Conservation (phyloP, 2,797 vertebrate genomes). For the Malurus splendens region DNA sequence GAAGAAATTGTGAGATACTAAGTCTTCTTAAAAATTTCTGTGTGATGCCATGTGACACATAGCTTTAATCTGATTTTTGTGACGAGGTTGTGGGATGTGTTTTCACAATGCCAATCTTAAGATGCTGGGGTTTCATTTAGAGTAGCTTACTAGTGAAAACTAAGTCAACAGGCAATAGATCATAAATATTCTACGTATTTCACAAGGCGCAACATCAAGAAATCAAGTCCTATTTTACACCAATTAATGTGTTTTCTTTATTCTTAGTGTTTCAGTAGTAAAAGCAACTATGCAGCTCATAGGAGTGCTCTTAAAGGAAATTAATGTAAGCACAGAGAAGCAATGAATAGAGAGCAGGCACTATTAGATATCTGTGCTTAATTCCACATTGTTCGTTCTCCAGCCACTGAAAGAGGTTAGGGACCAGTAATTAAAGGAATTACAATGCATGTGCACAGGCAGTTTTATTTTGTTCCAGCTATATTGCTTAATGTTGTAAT, state of each 20-base stretch:
- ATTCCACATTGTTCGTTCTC: neutral
- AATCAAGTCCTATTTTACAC: neutral
- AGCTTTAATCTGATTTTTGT: neutral
- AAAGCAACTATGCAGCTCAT: neutral
- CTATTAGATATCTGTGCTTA: neutral
- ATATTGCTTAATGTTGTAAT: neutral
- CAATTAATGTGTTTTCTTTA: neutral
- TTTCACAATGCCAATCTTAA: neutral
- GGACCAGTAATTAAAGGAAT: neutral
- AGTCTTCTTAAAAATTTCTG: neutral
- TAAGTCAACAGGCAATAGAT: neutral
- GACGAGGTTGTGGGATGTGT: neutral
- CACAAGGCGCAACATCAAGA: fast-evolving
- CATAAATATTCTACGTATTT: neutral
- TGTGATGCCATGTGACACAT: neutral
- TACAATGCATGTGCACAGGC: neutral
- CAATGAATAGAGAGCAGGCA: neutral
- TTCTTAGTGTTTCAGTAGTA: neutral
- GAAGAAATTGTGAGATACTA: neutral
- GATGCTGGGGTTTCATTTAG: neutral
- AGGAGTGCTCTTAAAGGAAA: neutral
- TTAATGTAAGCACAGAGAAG: neutral
- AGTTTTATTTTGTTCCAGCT: neutral
- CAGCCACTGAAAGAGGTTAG: neutral
- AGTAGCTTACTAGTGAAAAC: neutral